phyloP scores from a whole-genome alignment of 1,140 invertebrate species.

The Micrasema longulum region DNA sequence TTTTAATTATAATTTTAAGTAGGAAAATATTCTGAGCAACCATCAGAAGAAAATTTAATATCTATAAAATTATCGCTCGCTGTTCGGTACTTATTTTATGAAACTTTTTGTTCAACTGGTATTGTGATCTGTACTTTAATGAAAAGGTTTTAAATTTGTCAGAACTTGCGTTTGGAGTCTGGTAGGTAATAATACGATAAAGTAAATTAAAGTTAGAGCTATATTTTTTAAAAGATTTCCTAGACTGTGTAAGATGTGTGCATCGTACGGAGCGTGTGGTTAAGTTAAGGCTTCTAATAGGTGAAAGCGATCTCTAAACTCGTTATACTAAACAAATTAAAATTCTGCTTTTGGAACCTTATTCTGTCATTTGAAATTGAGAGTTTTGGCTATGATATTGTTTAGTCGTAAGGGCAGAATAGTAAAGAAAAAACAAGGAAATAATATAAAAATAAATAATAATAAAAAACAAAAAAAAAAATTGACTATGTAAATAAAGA shows the following conservation, averaged over 20 bases:
- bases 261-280: slow-evolving; percentile 2
- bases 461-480: slow-evolving; percentile 16
- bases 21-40: slow-evolving; percentile 28
- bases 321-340: slow-evolving; percentile 24
- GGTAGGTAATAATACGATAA: neutral
- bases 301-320: slow-evolving; percentile 41
- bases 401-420: neutral
- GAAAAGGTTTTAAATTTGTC: neutral
- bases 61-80: too few species aligned
- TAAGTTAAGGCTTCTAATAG: slow-evolving; percentile 38
- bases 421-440: neutral
- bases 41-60: neutral
- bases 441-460: slow-evolving; percentile 3
- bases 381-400: slow-evolving; percentile 20
- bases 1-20: slow-evolving; percentile 37
- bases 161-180: slow-evolving; percentile 10
- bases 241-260: slow-evolving; percentile 25
- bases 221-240: slow-evolving; percentile 37
- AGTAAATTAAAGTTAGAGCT: slow-evolving; percentile 24
- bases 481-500: too few species aligned
- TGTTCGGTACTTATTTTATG: neutral
- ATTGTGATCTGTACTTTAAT: too few species aligned
- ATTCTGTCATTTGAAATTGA: slow-evolving; percentile 14
- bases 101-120: neutral
- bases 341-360: slow-evolving; percentile 25